Evolutionary conservation across 2,888 invertebrate genomes (phyloP).

Genomic region (Drosophila anomalata): DNA sequence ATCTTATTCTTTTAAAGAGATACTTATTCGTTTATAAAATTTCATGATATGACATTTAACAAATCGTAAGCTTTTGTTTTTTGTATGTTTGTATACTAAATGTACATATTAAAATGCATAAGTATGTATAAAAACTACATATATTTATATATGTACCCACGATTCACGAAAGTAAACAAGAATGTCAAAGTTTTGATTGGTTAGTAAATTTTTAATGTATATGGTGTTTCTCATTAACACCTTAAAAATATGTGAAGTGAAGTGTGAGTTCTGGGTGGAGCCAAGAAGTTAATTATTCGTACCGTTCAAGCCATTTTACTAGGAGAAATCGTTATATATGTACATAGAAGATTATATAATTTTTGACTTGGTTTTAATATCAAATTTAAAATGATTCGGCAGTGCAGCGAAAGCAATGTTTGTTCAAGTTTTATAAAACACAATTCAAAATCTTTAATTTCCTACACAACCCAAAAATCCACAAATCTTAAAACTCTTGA

Average conservation of each 20-base stretch:
- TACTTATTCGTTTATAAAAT: no score
- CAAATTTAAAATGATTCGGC: slow-evolving; percentile 1
- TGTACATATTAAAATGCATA: no score
- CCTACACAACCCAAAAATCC: background rate
- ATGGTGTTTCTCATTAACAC: slow-evolving; percentile 12
- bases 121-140: background rate
- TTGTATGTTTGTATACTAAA: no score
- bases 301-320: background rate
- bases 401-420: background rate
- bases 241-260: background rate
- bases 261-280: slow-evolving; percentile 16
- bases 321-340: background rate
- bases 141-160: background rate
- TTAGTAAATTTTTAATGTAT: background rate
- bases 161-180: slow-evolving; percentile 6
- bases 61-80: no score
- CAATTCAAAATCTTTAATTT: background rate
- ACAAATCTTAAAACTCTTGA: background rate
- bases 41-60: no score
- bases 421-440: background rate
- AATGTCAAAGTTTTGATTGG: slow-evolving; percentile 3
- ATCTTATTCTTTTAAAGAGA: no score
- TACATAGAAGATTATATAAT: background rate
- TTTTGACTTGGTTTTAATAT: background rate
- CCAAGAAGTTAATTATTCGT: background rate